These are phyloP conservation scores for Cliona cf. orientalis DNA, from an alignment of 37 sponge, comb jelly and placozoan species.

Conservation along the genomic window DNA sequence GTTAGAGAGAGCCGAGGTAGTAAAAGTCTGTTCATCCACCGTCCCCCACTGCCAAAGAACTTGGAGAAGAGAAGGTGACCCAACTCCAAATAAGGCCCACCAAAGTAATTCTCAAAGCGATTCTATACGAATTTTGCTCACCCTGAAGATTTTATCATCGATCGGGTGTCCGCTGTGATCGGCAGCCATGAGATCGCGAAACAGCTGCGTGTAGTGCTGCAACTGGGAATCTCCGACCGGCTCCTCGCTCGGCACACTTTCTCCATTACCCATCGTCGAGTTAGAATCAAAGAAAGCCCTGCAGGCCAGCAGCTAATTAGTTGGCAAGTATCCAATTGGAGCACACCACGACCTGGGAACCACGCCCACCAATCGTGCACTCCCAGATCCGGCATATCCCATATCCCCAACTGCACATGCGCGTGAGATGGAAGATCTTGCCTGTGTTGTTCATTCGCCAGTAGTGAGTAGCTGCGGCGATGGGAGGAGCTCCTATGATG, in stretches of 20 bases:
- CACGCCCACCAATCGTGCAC: neutral
- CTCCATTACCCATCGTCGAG: conserved; percentile 4
- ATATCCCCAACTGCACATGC: too few relatives aligned
- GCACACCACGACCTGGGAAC: neutral
- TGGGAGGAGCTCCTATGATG: too few relatives aligned
- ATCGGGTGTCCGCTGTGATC: too few relatives aligned
- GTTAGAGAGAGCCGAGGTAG: neutral
- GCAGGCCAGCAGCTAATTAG: too few relatives aligned
- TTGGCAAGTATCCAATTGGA: too few relatives aligned
- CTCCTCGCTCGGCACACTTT: conserved; percentile 4
- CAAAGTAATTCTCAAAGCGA: conserved; percentile 49
- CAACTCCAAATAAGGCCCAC: conserved; percentile 58
- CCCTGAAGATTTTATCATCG: conserved; percentile 3
- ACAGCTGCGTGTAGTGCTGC: conserved; percentile 9
- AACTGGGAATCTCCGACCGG: neutral
- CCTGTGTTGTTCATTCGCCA: too few relatives aligned
- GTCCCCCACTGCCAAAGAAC: conserved; percentile 8
- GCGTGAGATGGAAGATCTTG: neutral
- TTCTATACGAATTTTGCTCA: conserved; percentile 1
- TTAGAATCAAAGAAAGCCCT: too few relatives aligned
- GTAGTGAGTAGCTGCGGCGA: too few relatives aligned
- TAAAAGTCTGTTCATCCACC: conserved; percentile 23
- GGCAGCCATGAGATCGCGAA: conserved; percentile 9
- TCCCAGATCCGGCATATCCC: too few relatives aligned
- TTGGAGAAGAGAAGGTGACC: conserved; percentile 47